phyloP scores from a whole-genome alignment of 2,797 vertebrate species.

The Galaxias olidus region DNA sequence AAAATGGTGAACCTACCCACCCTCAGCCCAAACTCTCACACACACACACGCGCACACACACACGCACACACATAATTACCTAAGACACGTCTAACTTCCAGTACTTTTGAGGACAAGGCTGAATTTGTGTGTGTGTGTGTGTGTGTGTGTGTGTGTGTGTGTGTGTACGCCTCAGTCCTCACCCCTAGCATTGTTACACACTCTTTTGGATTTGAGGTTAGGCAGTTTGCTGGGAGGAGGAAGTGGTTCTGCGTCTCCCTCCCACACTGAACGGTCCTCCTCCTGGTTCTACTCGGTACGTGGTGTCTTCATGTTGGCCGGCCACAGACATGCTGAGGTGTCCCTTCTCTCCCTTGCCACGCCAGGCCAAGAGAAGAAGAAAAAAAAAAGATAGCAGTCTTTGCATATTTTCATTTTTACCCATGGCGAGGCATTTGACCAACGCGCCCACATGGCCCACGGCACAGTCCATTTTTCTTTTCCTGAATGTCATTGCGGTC shows the following conservation, averaged over 20 bases:
- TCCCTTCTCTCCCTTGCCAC: conserved; percentile 34
- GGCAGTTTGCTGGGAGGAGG: conserved; percentile 36
- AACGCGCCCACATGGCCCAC: conserved; percentile 56
- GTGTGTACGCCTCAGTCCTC: conserved; percentile 33
- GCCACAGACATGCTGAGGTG: conserved; percentile 54
- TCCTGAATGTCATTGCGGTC: conserved; percentile 36
- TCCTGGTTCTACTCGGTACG: too few relatives aligned
- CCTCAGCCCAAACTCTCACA: conserved; percentile 30
- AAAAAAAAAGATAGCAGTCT: conserved; percentile 53
- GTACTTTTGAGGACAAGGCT: conserved; percentile 52
- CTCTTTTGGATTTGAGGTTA: conserved; percentile 45
- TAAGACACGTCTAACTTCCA: conserved; percentile 28
- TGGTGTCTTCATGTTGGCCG: conserved; percentile 5
- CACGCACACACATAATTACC: conserved; percentile 17
- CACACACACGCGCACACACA: conserved; percentile 10
- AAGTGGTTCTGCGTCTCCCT: conserved; percentile 12
- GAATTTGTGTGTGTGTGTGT: conserved; percentile 23
- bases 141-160: conserved; percentile 31
- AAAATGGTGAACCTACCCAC: conserved; percentile 38
- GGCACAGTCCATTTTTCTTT: conserved; percentile 22
- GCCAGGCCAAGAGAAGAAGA: conserved; percentile 10
- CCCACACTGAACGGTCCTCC: neutral
- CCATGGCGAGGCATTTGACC: conserved; percentile 51
- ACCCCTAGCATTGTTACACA: conserved; percentile 35
- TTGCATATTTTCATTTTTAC: conserved; percentile 70